Percentiles rank a stretch among this genome's conserved stretches.
Evolutionary conservation across 2,888 invertebrate species (phyloP).

Genomic region (Rhogogaster chlorosoma): DNA sequence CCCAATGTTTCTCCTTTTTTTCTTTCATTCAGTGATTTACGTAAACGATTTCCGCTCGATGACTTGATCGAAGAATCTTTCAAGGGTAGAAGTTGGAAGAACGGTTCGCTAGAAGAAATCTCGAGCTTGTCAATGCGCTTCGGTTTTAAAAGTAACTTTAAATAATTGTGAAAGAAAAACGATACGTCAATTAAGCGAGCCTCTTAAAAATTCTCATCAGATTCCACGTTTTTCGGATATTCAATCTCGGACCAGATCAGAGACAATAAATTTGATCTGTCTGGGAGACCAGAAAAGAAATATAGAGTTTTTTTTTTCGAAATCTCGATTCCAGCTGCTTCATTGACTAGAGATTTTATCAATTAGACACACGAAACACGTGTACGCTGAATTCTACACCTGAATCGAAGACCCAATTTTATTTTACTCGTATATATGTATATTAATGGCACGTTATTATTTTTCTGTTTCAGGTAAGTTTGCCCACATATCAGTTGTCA

Average conservation of each 20-base stretch:
- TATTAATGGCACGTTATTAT: background rate
- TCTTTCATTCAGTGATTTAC: too few species aligned
- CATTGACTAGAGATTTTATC: background rate
- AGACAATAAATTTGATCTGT: background rate
- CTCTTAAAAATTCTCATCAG: background rate
- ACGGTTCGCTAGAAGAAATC: background rate
- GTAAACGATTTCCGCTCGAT: background rate
- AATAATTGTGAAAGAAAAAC: background rate
- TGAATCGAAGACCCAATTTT: background rate
- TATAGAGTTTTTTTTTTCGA: background rate
- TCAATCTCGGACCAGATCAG: background rate
- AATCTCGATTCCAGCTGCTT: background rate
- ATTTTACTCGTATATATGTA: background rate
- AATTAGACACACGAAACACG: background rate
- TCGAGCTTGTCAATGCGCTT: background rate
- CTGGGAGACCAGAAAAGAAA: background rate
- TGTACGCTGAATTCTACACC: background rate
- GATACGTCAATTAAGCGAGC: background rate
- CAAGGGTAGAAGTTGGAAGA: background rate
- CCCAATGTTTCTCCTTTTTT: too few species aligned
- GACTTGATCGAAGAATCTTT: background rate
- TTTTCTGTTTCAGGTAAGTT: conserved; percentile 49
- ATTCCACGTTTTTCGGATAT: background rate
- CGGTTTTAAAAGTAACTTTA: background rate
- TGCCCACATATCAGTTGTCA: conserved; percentile 28